Conservation (phyloP, 2,797 vertebrate genomes). For the Enteromius thamalakanensis region DNA sequence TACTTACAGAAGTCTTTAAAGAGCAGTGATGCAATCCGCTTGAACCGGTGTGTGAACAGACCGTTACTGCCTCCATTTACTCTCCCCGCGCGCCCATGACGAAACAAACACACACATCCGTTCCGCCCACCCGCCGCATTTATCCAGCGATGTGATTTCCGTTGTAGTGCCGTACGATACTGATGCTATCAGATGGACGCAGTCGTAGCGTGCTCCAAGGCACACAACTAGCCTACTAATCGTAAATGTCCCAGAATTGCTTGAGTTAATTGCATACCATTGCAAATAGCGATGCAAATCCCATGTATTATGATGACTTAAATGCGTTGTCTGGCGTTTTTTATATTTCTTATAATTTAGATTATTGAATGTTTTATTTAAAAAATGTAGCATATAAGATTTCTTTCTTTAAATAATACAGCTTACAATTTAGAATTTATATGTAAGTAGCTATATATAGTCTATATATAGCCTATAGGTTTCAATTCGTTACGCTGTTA, state of each 20-base stretch:
- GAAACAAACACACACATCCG: not conserved
- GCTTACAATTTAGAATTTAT: not conserved
- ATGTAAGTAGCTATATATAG: too few species aligned
- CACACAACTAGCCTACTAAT: not conserved
- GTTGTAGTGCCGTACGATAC: not conserved
- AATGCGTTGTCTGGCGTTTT: too few species aligned
- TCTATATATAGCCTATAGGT: too few species aligned
- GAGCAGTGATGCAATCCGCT: not conserved
- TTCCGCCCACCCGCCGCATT: not conserved
- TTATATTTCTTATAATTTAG: not conserved
- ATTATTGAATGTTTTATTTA: not conserved
- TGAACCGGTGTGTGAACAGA: not conserved
- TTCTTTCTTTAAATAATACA: not conserved
- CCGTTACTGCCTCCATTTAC: not conserved
- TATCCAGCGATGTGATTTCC: not conserved
- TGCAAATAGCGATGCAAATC: not conserved
- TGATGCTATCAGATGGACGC: not conserved
- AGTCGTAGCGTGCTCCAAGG: not conserved
- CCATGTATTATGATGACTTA: not conserved
- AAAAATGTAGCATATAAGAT: not conserved
- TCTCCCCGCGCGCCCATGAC: not conserved
- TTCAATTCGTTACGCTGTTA: not conserved
- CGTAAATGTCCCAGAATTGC: not conserved
- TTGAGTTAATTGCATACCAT: too few species aligned
- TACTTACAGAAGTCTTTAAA: conserved; percentile 11